Base-by-base conservation (phyloP, 2,113 vertebrate species). In the Bagarius yarrelli region DNA sequence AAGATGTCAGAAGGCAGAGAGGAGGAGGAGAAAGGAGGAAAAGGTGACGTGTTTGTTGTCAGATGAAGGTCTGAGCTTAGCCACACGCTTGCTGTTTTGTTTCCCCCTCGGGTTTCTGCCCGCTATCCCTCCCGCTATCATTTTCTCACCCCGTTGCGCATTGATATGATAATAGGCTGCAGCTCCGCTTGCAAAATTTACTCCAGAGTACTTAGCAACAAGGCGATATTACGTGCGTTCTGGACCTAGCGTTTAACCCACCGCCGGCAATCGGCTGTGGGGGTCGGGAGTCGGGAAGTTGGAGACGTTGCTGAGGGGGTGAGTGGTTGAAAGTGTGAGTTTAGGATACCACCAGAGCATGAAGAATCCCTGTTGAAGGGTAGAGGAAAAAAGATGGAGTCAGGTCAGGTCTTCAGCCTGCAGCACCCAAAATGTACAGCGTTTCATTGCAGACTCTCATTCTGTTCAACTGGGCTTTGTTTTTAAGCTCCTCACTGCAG, bases 141-240 rank as follows among this genome's bases (percentile, higher is more conserved):
- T 47, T 83, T 64, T 60, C 47, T 27, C 16, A 44, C 66, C 25
- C 57, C 60, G 32, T 40, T 21, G 23, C 16, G 55, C 81, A 92
- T 94, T 94, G 91, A 93, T 89, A 93, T 94, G 92, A 36, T 92
- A 93, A 94, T 91, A 72, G 80, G 80, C 76, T 79, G 71, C 77
- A 52, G 86, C 86, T 86, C 83, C 56, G 83, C 91, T 93, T 91
- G 92, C 91, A 93, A 93, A 93, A 93, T 93, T 94, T 93, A 92
- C 90, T 89, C 87, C 80, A 78, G 83, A 91, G 88, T 91, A 93
- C 91, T 92, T 93, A 91, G 91, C 88, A 91, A 90, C 89, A 92
- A 91, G 91, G 92, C 90, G 90, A 91, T 90, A 88, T 91, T 84
- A 89, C 91, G 90, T 83, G 89, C 80, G 61, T 77, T 79, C 88